Evolutionary conservation across 2,888 invertebrate species (phyloP).

Genomic region (Epinotia demarniana): DNA sequence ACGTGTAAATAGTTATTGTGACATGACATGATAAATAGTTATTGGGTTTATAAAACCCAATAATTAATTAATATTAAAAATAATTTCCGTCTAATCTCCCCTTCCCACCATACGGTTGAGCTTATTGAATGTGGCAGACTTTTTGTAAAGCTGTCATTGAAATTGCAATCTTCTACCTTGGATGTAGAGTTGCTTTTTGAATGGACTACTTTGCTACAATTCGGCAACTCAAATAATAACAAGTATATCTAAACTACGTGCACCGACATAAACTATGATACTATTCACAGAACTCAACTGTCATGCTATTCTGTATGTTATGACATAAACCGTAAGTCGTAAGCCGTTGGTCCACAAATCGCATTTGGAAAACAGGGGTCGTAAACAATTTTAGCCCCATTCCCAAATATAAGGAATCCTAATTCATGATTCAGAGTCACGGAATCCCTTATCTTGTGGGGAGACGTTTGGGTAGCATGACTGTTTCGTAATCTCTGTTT

Average conservation of each 20-base stretch:
- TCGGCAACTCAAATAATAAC: too few species aligned
- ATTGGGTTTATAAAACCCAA: too few species aligned
- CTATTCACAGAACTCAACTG: not conserved
- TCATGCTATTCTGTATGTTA: not conserved
- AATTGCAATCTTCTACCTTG: too few species aligned
- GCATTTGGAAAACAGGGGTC: conserved; percentile 35
- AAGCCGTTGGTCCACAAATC: not conserved
- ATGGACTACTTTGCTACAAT: too few species aligned
- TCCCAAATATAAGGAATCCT: conserved; percentile 35
- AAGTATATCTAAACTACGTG: conserved; percentile 26
- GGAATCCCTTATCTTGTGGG: conserved; percentile 37
- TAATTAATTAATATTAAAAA: not conserved
- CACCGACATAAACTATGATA: not conserved
- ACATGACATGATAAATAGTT: too few species aligned
- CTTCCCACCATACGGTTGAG: not conserved
- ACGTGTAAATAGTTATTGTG: too few species aligned
- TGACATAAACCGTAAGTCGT: not conserved
- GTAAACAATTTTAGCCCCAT: conserved; percentile 38
- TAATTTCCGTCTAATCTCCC: conserved; percentile 22
- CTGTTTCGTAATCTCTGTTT: conserved; percentile 18
- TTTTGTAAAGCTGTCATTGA: too few species aligned
- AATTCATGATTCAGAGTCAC: conserved; percentile 45
- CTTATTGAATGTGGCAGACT: too few species aligned
- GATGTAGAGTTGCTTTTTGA: too few species aligned
- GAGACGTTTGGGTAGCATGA: conserved; percentile 27